A percentile compares a stretch with the other conserved stretches of the same genome.
Evolutionary conservation across 2,797 vertebrate genomes (phyloP).

Genomic region (Eospalax fontanierii): DNA sequence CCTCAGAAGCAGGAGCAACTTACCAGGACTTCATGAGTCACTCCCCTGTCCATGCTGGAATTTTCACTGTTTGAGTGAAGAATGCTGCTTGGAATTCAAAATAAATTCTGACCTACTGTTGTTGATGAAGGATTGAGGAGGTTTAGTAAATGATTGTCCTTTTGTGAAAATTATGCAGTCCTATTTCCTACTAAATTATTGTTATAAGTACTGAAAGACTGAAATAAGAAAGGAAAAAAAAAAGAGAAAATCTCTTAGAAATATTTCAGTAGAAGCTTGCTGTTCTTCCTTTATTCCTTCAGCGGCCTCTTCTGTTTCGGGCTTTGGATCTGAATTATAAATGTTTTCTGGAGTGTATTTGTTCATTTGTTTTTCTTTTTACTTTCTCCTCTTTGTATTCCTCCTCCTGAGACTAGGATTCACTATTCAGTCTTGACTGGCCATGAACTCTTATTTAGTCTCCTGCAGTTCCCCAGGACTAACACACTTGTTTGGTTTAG

Average conservation of each 20-base stretch:
- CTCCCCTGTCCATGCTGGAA: not conserved
- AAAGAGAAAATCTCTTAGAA: not conserved
- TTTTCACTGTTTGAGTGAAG: not conserved
- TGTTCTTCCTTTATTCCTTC: not conserved
- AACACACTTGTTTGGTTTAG: too few species aligned
- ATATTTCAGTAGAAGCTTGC: not conserved
- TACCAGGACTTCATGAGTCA: not conserved
- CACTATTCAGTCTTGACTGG: not conserved
- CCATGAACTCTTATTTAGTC: fast-evolving
- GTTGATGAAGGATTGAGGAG: not conserved
- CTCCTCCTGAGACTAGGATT: not conserved
- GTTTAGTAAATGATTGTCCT: not conserved
- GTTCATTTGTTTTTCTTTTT: not conserved
- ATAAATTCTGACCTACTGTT: not conserved
- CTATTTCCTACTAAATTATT: not conserved
- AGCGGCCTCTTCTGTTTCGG: not conserved
- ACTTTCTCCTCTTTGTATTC: not conserved
- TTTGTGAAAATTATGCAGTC: not conserved
- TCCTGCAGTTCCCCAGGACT: too few species aligned
- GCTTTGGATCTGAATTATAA: not conserved
- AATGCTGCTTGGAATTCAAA: not conserved
- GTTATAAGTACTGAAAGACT: not conserved
- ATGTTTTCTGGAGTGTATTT: not conserved
- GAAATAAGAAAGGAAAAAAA: not conserved
- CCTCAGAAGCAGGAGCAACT: not conserved